Evolutionary conservation across 2,888 invertebrate genomes (phyloP).

Genomic region (Apodemia mormo): DNA sequence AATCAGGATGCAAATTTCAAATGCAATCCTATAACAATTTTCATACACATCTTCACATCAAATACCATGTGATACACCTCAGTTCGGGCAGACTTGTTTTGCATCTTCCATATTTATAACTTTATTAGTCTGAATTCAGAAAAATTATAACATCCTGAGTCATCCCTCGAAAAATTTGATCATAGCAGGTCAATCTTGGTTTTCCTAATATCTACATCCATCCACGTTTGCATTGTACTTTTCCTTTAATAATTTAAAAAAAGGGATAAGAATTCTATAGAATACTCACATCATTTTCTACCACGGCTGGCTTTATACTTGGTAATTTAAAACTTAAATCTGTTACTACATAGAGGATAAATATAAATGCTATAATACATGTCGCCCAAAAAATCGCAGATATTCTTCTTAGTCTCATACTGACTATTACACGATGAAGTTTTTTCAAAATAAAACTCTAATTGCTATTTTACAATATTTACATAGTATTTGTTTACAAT

Average conservation of each 20-base stretch:
- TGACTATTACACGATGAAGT: slow-evolving; percentile 38
- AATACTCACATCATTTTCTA: slow-evolving; percentile 82
- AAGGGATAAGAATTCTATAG: background rate
- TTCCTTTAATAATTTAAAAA: background rate
- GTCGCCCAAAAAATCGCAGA: slow-evolving; percentile 83
- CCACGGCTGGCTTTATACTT: slow-evolving; percentile 76
- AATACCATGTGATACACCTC: too few species aligned
- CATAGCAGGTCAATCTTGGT: too few species aligned
- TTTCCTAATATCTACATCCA: too few species aligned
- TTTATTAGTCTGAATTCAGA: too few species aligned
- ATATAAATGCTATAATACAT: slow-evolving; percentile 81
- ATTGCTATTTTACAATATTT: background rate
- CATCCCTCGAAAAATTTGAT: too few species aligned
- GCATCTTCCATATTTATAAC: too few species aligned
- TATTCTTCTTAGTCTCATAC: slow-evolving; percentile 80
- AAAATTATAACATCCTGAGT: too few species aligned
- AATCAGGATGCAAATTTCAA: too few species aligned
- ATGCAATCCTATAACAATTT: too few species aligned
- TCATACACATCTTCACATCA: too few species aligned
- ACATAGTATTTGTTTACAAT: slow-evolving; percentile 15
- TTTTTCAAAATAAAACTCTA: background rate
- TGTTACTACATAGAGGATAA: slow-evolving; percentile 85
- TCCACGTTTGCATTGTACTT: background rate
- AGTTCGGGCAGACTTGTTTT: too few species aligned
- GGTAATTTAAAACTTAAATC: slow-evolving; percentile 83